A percentile compares a stretch with the other conserved stretches of the same genome.
Conservation (phyloP, 2,888 invertebrate species). For the Trichopria drosophilae region DNA sequence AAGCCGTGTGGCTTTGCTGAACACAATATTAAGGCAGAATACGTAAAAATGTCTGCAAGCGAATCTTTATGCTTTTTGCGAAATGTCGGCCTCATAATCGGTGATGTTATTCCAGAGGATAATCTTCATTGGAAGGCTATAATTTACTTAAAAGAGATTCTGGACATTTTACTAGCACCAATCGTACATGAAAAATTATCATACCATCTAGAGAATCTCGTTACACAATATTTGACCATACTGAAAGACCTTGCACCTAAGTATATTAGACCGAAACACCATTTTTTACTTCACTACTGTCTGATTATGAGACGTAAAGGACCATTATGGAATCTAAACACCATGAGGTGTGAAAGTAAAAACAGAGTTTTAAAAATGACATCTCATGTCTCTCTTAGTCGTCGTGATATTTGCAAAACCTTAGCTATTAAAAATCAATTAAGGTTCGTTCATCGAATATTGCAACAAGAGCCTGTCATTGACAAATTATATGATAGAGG, state of each 20-base stretch:
- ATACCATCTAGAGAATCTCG: constrained; percentile 16
- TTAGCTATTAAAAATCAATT: constrained; percentile 31
- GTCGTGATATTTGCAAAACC: constrained; percentile 31
- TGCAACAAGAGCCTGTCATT: not conserved
- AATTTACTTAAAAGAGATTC: constrained; percentile 29
- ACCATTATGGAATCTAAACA: constrained; percentile 25
- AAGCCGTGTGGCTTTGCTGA: constrained; percentile 18
- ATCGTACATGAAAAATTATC: constrained; percentile 18
- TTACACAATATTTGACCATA: constrained; percentile 25
- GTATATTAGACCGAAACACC: constrained; percentile 33
- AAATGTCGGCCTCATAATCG: constrained; percentile 29
- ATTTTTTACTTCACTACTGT: constrained; percentile 32
- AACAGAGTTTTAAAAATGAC: constrained; percentile 28
- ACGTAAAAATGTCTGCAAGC: constrained; percentile 32
- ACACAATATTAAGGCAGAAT: not conserved
- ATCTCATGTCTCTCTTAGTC: constrained; percentile 19
- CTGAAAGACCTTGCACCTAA: constrained; percentile 17
- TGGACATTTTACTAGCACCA: constrained; percentile 29
- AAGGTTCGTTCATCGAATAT: constrained; percentile 18
- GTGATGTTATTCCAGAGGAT: constrained; percentile 22
- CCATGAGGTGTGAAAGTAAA: constrained; percentile 32
- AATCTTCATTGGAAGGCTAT: constrained; percentile 30
- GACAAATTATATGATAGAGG: not conserved
- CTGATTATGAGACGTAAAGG: constrained; percentile 21
- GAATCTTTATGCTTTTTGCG: constrained; percentile 27